Evolutionary conservation across 2,888 invertebrate genomes (phyloP), one percentile per base, ranked within the genome.

Genomic region (Andrena flavipes): DNA sequence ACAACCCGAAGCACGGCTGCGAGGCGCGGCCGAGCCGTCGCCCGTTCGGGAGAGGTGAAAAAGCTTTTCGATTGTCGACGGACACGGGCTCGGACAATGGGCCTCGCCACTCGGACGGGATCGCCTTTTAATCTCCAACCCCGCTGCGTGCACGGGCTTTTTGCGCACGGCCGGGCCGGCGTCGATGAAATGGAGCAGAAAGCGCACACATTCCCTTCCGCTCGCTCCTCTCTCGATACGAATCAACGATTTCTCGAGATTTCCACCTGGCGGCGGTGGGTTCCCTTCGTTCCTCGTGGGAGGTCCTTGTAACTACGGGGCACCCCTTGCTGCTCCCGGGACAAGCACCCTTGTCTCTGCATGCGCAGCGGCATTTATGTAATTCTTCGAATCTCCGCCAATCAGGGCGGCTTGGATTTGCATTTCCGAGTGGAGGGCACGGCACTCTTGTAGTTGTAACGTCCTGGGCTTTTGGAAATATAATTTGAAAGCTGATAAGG

Each of bases 151-250:
- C 35, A 56, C 56, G 62, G 76, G 71, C 74, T 76, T 82, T 86
- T 86, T 84, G 67, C 78, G 49, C 69, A 59, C 64, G 33, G 70
- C 64, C 69, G 56, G 42, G 63, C 79, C 79, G 82, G 76, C 84
- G 84, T 83, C 82, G 85, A 76, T 83, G 77, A 89, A 90, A 89
- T 90, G 87, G 89, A 89, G 87, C 90, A 83, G 86, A 84, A 89
- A 87, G 79, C 71, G 74, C 35, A 63, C 77, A 59, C 72, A 13
- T 48, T 76, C 23, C 62, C 16, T 42, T 30, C 49, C 59, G 67
- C 59, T 73, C 72, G 42, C 13, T 70, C 16, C 77, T 35, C 74
- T 33, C 49, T 59, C 49, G 30, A 60, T 59, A 26, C 69, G 72
- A 82, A 30, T 60, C 65, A 42, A 67, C 48, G 80, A 33, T 68